These are phyloP conservation scores for Larimichthys crocea DNA, from an alignment of 2,113 vertebrate species.

Conservation along the genomic window DNA sequence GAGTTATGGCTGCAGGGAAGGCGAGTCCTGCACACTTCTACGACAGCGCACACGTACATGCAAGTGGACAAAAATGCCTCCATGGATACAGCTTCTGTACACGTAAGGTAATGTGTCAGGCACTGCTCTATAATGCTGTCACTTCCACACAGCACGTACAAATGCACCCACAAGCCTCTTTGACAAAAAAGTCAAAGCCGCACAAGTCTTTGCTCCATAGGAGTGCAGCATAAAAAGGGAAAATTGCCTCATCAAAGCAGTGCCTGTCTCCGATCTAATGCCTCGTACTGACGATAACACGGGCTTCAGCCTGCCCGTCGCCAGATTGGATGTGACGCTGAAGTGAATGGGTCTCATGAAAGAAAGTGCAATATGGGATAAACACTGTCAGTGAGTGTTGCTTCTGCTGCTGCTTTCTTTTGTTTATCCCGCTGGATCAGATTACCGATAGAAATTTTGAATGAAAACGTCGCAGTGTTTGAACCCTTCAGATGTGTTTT, in stretches of 20 bases:
- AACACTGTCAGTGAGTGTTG: constrained; percentile 24
- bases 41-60: not conserved
- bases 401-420: not conserved
- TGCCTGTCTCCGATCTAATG: not conserved
- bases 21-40: not conserved
- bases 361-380: constrained; percentile 1
- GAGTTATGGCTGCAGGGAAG: constrained; percentile 21
- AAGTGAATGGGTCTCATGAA: constrained; percentile 26
- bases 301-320: not conserved
- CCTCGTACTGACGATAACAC: constrained; percentile 13
- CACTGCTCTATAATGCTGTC: not conserved
- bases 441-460: constrained; percentile 9
- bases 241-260: constrained; percentile 26
- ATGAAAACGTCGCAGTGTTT: constrained; percentile 14
- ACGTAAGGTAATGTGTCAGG: not conserved
- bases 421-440: constrained; percentile 30
- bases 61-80: not conserved
- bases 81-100: not conserved
- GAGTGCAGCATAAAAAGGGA: constrained; percentile 14
- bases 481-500: constrained; percentile 6
- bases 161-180: not conserved
- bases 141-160: not conserved
- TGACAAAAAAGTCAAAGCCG: not conserved
- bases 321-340: constrained; percentile 37
- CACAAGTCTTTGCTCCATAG: not conserved